Evolutionary conservation across 2,113 vertebrate species (phyloP).

Genomic region (Xyrauchen texanus): DNA sequence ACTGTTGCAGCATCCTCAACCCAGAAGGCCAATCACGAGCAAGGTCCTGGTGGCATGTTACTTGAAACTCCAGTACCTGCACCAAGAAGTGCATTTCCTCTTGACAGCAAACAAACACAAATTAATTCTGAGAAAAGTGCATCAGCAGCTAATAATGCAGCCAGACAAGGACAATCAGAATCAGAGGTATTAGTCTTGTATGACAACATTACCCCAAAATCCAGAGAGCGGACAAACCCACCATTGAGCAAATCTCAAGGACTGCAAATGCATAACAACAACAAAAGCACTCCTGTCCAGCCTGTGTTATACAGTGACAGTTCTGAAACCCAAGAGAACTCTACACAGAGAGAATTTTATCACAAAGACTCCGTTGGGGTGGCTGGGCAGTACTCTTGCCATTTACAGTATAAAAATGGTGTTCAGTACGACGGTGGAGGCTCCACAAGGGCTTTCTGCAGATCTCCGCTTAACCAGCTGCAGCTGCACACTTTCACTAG

Average conservation of each 20-base stretch:
- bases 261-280: not conserved
- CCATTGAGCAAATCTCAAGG: not conserved
- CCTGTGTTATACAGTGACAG: not conserved
- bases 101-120: not conserved
- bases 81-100: slow-evolving; percentile 31
- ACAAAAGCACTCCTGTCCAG: not conserved
- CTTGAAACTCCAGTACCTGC: slow-evolving; percentile 16
- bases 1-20: not conserved
- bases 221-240: not conserved
- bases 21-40: not conserved
- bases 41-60: slow-evolving; percentile 50
- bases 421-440: not conserved
- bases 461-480: slow-evolving; percentile 38
- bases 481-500: slow-evolving; percentile 25
- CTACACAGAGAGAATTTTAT: not conserved
- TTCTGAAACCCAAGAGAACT: not conserved
- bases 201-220: not conserved
- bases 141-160: too few relatives aligned
- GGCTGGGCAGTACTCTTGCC: not conserved
- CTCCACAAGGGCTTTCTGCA: slow-evolving; percentile 11
- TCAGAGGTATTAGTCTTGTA: not conserved
- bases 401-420: not conserved
- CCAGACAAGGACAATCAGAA: not conserved
- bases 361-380: not conserved
- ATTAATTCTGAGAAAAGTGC: too few relatives aligned